Evolutionary conservation across 2,797 vertebrate genomes (phyloP), one percentile per base, ranked within the genome.

Genomic region (Chiroxiphia lanceolata): DNA sequence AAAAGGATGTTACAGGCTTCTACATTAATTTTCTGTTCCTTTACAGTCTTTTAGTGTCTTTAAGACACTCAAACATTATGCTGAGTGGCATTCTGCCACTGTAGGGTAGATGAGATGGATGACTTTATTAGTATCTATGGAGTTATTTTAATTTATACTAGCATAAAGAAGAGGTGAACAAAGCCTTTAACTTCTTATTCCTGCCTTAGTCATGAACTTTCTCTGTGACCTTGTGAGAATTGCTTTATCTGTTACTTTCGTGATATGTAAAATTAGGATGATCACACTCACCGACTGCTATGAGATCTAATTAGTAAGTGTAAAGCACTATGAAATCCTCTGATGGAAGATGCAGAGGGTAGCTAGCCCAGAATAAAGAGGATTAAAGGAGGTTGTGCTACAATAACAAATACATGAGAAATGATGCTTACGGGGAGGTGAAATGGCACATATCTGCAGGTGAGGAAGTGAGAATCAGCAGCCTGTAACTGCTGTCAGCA

Each of bases 271-370:
- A 91, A 95, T 91, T 59, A 90, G 71, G 89, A 76, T 91, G 72
- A 86, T 92, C 87, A 29, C 54, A 44, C 75, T 89, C 53, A 42
- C n/a, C 69, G 69, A 33, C 53, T 69, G 47, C 53, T 89, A 64
- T 18, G 15, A 91, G 91, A 54, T 81, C 92, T 95, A 92, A 96
- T 94, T 93, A 91, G 72, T 75, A 94, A 94, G 54, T 85, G 69
- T 92, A 88, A 92, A 93, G 74, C 77, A 26, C 83, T 86, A 36
- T 57, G 68, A 91, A 94, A 88, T 89, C 61, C 72, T 94, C 85
- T 79, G 91, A 84, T 79, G 77, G 87, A 83, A 91, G 88, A 72
- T 90, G 88, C 61, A 40, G 65, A 78, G 54, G 47, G 45, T 33
- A 91, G 61, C 77, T 54, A 61, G 54, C 74, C 34, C 90, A 84